Base-by-base conservation (phyloP, 2,797 vertebrate species). In the Malurus splendens region DNA sequence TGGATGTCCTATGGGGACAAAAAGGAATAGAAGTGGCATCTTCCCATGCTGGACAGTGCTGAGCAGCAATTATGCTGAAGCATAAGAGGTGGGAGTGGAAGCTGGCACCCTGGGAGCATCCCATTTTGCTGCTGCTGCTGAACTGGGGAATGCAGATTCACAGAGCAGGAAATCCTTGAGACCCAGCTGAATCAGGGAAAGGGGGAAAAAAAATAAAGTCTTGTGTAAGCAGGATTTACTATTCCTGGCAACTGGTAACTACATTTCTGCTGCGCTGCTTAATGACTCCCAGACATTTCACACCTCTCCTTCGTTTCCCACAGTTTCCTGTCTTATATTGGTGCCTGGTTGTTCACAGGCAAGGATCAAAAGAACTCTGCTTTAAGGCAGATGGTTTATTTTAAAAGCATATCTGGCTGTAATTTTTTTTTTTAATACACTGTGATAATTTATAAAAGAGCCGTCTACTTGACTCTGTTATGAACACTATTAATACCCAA, bases 241-340 rank as follows among this genome's bases (percentile, higher is more conserved):
- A 51, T 81, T 86, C 74, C 86, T 65, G 86, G 86, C 54, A 75
- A 45, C 39, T 50, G 73, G 76, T 87, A 85, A 59, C 88, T 71
- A 41, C 23, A 27, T 32, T 84, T 90, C 56, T 88, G 59, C 48
- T 68, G 15, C 14, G 0, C 27, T 47, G 28, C 64, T 56, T 92
- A 90, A 91, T 84, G 89, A 90, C 55, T 91, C 86, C 86, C 90
- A 88, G 92, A 79, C 62, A 80, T 82, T 95, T 94, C 93, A 92
- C 90, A 94, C 93, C 81, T 93, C 86, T 89, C 76, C 61, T 85
- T 86, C 80, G 30, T 22, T 73, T 79, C 64, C 54, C 19, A 4
- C 81, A 70, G 67, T 62, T 93, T 92, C 81, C 90, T 88, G 52
- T 79, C 89, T 94, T 71, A 4, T 25, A 70, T 41, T 32, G 55